These are phyloP conservation scores for Ochropleura leucogaster DNA, from an alignment of 2,888 invertebrate genomes.

Conservation along the genomic window DNA sequence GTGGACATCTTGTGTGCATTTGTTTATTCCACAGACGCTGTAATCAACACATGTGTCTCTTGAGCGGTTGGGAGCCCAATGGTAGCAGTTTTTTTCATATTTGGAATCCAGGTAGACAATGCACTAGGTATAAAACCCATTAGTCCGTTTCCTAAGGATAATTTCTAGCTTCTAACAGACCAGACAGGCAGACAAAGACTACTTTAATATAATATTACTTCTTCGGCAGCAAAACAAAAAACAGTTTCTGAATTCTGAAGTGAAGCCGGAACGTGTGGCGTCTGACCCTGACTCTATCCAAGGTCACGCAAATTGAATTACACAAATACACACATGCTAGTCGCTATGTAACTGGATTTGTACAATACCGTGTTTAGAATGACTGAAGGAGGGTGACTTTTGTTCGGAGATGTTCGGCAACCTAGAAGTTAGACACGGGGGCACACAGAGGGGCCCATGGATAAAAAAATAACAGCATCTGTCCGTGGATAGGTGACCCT, in stretches of 20 bases:
- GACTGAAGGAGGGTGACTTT: neutral
- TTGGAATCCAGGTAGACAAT: neutral
- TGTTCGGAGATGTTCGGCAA: neutral
- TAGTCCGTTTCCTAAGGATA: neutral
- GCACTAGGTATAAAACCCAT: neutral
- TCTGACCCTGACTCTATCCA: constrained; percentile 59
- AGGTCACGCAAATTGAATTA: constrained; percentile 73
- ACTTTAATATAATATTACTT: neutral
- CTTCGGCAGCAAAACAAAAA: constrained; percentile 3
- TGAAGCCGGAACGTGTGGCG: constrained; percentile 30
- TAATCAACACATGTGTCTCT: neutral
- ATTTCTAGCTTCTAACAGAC: neutral
- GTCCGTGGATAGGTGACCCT: no score
- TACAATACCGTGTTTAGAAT: neutral
- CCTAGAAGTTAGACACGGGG: neutral
- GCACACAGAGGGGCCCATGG: no score
- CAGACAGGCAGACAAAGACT: neutral
- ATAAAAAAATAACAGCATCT: no score
- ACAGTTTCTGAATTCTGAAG: constrained; percentile 13
- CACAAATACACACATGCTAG: constrained; percentile 26
- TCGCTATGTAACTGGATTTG: constrained; percentile 47
- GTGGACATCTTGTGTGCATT: neutral
- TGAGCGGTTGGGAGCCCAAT: neutral
- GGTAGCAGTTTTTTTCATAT: no score
- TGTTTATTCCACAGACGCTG: neutral